These are phyloP conservation scores for Goniozus legneri DNA, from an alignment of 1,140 invertebrate genomes.

Conservation along the genomic window DNA sequence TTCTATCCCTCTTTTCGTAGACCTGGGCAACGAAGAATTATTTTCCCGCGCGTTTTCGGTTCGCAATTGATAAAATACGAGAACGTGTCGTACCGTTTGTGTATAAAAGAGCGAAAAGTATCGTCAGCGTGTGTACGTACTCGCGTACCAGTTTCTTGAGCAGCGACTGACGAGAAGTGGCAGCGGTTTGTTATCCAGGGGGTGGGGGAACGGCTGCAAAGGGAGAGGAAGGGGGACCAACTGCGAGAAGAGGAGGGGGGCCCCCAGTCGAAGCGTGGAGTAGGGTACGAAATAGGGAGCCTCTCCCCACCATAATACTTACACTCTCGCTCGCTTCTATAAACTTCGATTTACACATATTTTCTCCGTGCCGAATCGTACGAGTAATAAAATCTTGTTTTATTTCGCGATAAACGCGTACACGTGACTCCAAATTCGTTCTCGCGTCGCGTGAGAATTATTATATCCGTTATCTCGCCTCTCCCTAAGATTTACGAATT, in stretches of 20 bases:
- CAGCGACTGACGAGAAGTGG: conserved; percentile 21
- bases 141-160: conserved; percentile 16
- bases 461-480: too few relatives aligned
- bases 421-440: background rate
- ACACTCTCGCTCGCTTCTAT: background rate
- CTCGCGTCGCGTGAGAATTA: conserved; percentile 6
- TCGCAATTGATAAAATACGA: too few relatives aligned
- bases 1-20: too few relatives aligned
- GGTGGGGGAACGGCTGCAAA: background rate
- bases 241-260: background rate
- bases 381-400: too few relatives aligned
- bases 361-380: conserved; percentile 10
- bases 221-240: conserved; percentile 8
- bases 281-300: background rate
- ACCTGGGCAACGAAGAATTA: too few relatives aligned
- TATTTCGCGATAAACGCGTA: too few relatives aligned
- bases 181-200: conserved; percentile 8
- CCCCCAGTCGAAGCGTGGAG: background rate
- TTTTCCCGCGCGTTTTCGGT: too few relatives aligned
- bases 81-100: too few relatives aligned
- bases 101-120: too few relatives aligned
- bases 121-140: too few relatives aligned
- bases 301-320: background rate
- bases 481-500: too few relatives aligned
- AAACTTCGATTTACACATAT: background rate